Base-by-base conservation (phyloP, 1,140 invertebrate genomes). In the Delia radicum region DNA sequence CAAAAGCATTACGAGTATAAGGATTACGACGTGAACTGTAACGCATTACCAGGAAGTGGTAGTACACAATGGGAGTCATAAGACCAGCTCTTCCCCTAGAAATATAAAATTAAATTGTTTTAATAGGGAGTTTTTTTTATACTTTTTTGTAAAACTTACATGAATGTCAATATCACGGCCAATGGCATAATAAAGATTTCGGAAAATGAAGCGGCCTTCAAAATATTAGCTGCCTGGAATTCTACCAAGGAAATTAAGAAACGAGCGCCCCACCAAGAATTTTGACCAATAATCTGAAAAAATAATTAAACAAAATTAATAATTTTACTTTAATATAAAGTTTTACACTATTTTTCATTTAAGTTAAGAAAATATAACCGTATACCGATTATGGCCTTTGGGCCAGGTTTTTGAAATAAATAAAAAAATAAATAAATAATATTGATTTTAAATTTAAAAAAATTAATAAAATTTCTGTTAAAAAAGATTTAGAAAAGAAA, bases 151-250 rank as follows among this genome's bases (percentile, higher is more conserved):
- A 18, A 10, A 79, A 93, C 93, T 92, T 89, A 98, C 96, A 92
- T 91, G 75, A 98, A 92, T 13, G 96, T 92, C 86, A 97, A 91
- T 42, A 96, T 78, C 33, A 95, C 88, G 67, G 93, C 91, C 37
- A 95, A 89, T n/a, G 96, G 96, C 91, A 98, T 94, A 63, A 98
- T 89, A 65, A 97, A 91, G 79, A 98, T 97, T 88, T 99, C 97
- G 0, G 93, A 93, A 74, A 96, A 92, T 15, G 96, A 93, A 74
- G 95, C 93, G 42, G 95, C 90, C 79, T 94, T 91, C 42, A 98
- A 88, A 79, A 98, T 96, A 81, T 94, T 96, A 2, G 91, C 87
- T 63, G 95, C 95, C 83, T 96, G 94, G 78, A 93, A 93, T 86
- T 96, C 94, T 48, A 97, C 91, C 80, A 97, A 88, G 0, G 93